phyloP scores from a whole-genome alignment of 2,797 vertebrate genomes.

The Poecilia wingei region DNA sequence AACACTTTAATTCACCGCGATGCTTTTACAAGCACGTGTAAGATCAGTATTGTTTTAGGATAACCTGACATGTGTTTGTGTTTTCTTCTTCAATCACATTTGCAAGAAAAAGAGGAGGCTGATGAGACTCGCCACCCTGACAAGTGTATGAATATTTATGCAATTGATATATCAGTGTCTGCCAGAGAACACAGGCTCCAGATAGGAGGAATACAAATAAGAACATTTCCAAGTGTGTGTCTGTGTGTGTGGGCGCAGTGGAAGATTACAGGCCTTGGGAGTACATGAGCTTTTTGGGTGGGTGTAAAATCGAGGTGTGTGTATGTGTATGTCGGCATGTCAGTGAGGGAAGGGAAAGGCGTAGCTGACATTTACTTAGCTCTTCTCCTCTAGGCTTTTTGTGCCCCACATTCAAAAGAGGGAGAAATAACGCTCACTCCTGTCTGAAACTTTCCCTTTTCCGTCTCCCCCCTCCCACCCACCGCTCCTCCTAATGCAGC shows the following conservation, averaged over 20 bases:
- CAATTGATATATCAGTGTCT: constrained; percentile 64
- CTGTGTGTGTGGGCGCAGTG: constrained; percentile 57
- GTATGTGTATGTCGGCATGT: constrained; percentile 32
- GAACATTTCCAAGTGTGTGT: constrained; percentile 53
- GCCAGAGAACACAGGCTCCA: constrained; percentile 59
- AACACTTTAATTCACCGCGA: neutral
- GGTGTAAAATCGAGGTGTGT: constrained; percentile 50
- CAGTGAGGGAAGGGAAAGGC: constrained; percentile 46
- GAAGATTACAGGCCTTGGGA: constrained; percentile 63
- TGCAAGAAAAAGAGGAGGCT: constrained; percentile 25
- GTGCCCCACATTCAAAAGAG: constrained; percentile 70
- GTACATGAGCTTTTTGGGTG: constrained; percentile 51
- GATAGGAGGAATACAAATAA: constrained; percentile 76
- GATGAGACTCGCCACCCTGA: constrained; percentile 56
- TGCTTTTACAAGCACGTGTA: constrained; percentile 14
- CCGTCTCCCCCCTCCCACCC: constrained; percentile 18
- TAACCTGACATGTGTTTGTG: constrained; percentile 4
- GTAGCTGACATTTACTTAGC: constrained; percentile 74
- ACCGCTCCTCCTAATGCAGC: neutral
- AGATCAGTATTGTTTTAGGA: constrained; percentile 33
- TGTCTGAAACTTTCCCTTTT: constrained; percentile 34
- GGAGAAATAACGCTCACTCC: constrained; percentile 41
- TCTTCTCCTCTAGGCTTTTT: constrained; percentile 70
- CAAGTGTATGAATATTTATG: constrained; percentile 74
- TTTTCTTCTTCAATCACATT: constrained; percentile 4